Percentiles rank a stretch among this genome's conserved stretches.
Conservation (phyloP, 2,888 invertebrate genomes). For the Apamea anceps region DNA sequence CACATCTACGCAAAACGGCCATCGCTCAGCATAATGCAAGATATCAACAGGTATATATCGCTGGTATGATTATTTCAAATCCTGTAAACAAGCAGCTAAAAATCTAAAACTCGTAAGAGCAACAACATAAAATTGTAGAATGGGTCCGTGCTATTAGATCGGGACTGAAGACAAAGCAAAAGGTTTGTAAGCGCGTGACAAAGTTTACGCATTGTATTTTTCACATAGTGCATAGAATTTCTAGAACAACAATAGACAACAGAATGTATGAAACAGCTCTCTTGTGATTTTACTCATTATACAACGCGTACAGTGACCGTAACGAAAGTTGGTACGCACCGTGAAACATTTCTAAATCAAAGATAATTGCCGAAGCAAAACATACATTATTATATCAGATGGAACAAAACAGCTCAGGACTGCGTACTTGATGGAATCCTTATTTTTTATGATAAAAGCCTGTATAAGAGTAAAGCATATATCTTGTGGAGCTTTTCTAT, state of each 20-base stretch:
- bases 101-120: neutral
- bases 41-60: neutral
- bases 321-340: constrained; percentile 56
- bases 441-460: constrained; percentile 7
- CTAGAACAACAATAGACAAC: constrained; percentile 61
- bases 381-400: constrained; percentile 23
- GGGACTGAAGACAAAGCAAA: constrained; percentile 31
- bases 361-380: constrained; percentile 48
- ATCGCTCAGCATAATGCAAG: neutral
- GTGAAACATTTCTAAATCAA: constrained; percentile 51
- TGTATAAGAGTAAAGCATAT: neutral
- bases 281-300: constrained; percentile 53
- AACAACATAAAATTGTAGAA: constrained; percentile 6
- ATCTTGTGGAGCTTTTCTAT: constrained; percentile 1
- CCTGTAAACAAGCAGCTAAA: neutral
- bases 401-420: constrained; percentile 14
- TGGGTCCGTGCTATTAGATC: constrained; percentile 12
- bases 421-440: neutral
- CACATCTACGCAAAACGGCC: neutral
- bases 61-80: neutral
- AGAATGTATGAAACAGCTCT: constrained; percentile 46
- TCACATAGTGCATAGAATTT: constrained; percentile 49
- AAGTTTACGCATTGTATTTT: constrained; percentile 55
- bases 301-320: constrained; percentile 46
- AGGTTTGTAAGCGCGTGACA: constrained; percentile 42